Percentiles rank a stretch among this genome's conserved stretches.
Evolutionary conservation across 2,113 vertebrate genomes (phyloP).

Genomic region (Oceanodroma tethys): DNA sequence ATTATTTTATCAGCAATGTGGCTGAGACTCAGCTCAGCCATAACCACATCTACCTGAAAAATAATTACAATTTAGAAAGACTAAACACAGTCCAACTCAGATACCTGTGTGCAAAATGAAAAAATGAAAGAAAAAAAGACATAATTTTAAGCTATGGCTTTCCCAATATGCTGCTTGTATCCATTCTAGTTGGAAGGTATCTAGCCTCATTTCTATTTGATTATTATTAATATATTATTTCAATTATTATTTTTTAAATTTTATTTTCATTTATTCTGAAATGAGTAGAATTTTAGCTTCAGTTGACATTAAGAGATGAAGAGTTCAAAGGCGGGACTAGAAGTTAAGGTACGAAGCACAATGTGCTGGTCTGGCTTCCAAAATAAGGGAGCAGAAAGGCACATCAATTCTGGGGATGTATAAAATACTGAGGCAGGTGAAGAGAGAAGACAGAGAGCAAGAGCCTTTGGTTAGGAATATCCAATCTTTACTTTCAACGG

Average conservation of each 20-base stretch:
- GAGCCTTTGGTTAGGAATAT: neutral
- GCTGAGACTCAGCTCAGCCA: conserved; percentile 87
- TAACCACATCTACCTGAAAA: conserved; percentile 83
- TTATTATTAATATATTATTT: neutral
- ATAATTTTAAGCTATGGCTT: neutral
- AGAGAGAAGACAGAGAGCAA: neutral
- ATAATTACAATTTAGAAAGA: neutral
- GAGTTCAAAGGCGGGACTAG: neutral
- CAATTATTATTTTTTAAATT: neutral
- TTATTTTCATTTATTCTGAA: neutral
- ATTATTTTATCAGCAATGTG: conserved; percentile 87
- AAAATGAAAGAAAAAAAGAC: rapidly evolving
- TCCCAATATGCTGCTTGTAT: neutral
- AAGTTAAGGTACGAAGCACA: neutral
- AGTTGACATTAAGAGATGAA: neutral
- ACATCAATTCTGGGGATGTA: neutral
- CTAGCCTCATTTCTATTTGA: neutral
- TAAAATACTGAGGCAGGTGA: neutral
- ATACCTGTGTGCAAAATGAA: neutral
- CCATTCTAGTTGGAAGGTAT: neutral
- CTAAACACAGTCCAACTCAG: neutral
- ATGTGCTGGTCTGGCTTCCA: neutral
- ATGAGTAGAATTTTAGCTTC: neutral
- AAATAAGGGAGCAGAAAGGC: neutral
- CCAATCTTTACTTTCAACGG: neutral